Percentiles rank a stretch among this genome's conserved stretches.
phyloP scores from a whole-genome alignment of 2,797 vertebrate species.

The Garrulus glandarius region DNA sequence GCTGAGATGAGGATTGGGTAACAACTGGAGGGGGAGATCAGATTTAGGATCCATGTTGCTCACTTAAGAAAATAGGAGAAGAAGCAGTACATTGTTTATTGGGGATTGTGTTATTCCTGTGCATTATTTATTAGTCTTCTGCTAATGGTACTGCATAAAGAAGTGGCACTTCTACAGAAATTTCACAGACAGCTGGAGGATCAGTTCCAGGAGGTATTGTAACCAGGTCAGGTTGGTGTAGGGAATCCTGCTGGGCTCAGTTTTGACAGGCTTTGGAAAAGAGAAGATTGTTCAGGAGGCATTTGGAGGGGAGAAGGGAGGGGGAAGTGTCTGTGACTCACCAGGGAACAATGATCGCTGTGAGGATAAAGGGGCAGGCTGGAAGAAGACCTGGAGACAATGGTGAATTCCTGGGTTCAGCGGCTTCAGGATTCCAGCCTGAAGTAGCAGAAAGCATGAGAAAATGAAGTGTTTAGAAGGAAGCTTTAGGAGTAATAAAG shows the following conservation, averaged over 20 bases:
- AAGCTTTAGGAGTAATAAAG: slow-evolving; percentile 19
- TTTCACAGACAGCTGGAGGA: slow-evolving; percentile 43
- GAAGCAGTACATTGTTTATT: slow-evolving; percentile 18
- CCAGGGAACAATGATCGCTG: slow-evolving; percentile 15
- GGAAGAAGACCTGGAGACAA: slow-evolving; percentile 40
- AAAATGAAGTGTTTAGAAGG: slow-evolving; percentile 31
- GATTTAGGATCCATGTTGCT: slow-evolving; percentile 52
- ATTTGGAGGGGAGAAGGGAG: not conserved
- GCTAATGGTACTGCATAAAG: slow-evolving; percentile 45
- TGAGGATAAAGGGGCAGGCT: slow-evolving; percentile 42
- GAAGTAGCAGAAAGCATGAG: not conserved
- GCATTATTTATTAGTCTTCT: slow-evolving; percentile 48
- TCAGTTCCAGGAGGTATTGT: slow-evolving; percentile 45
- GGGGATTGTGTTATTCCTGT: slow-evolving; percentile 31
- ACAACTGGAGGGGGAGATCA: slow-evolving; percentile 32
- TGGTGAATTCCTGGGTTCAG: slow-evolving; percentile 13
- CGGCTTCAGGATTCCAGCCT: not conserved
- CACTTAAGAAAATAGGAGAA: slow-evolving; percentile 27
- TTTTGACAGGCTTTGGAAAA: slow-evolving; percentile 54
- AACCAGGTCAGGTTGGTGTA: slow-evolving; percentile 48
- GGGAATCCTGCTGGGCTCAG: slow-evolving; percentile 42
- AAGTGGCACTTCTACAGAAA: slow-evolving; percentile 37
- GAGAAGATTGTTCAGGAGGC: slow-evolving; percentile 45
- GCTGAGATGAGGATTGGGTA: slow-evolving; percentile 25
- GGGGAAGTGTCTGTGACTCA: slow-evolving; percentile 23